Evolutionary conservation across 2,888 invertebrate species (phyloP), one percentile per base, ranked within the genome.

Genomic region (Melanchra persicariae): DNA sequence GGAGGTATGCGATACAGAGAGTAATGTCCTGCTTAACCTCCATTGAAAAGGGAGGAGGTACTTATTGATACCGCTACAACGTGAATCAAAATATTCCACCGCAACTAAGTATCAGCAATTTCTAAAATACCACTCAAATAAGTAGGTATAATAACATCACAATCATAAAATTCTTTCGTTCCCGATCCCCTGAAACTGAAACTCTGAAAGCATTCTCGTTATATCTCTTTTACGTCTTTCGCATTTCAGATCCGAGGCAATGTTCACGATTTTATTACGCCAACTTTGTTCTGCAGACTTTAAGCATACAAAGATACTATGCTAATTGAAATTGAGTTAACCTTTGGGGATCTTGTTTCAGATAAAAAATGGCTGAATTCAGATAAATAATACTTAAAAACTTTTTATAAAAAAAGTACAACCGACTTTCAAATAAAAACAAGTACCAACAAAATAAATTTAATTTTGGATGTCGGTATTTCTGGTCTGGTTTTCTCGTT

Each of bases 171-270:
- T 51, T 37, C 49, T 58, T 51, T 37, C 49, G 62, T 51, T 47
- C 72, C 62, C 66, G 26, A 59, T 58, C 22, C 49, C 22, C 26
- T 66, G 43, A 17, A 49, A 49, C 34, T 54, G 49, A 30, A 55
- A 37, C n/a, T n/a, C 34, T 37, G 34, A 74, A 61, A 74, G 74
- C 62, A 55, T 73, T 78, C 40, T 59, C 67, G 68, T 65, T 43
- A 49, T 43, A 65, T 55, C 57, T 55, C 59, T 67, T 77, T 77
- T 77, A 74, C 62, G 63, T 74, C 60, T 79, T 68, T 26, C 37
- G 54, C 49, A 43, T 77, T 78, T 78, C 47, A 54, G 52, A 71
- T 57, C 37, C 19, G 47, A 40, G 17, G 24, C n/a, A 59, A 34
- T 26, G 43, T 2, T 24, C 22, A 47, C 12, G 40, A 17, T 60